A percentile compares a stretch with the other conserved stretches of the same genome.
Conservation (phyloP, 2,113 vertebrate species). For the Seriola aureovittata region DNA sequence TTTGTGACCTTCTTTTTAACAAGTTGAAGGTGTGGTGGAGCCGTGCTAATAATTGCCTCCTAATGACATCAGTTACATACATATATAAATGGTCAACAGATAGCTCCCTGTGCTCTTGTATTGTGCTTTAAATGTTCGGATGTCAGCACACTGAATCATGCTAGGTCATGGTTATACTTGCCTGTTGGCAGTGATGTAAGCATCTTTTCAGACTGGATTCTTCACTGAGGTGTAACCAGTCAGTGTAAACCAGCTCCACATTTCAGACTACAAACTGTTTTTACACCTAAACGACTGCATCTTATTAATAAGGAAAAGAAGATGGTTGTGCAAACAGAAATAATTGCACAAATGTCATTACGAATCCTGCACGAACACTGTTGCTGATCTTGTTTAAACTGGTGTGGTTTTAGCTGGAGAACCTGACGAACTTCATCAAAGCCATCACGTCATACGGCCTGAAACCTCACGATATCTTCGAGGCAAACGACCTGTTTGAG, state of each 20-base stretch:
- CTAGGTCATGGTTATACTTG: neutral
- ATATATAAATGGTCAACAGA: neutral
- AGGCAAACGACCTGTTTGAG: conserved; percentile 96
- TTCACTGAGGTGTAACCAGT: neutral
- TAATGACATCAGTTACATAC: neutral
- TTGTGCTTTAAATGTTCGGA: neutral
- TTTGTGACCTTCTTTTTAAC: neutral
- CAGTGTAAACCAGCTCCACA: neutral
- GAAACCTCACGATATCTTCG: conserved; percentile 94
- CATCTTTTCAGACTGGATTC: conserved; percentile 18
- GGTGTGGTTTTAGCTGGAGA: conserved; percentile 88
- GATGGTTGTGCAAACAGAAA: no score
- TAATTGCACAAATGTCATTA: neutral
- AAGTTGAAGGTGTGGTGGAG: neutral
- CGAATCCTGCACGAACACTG: neutral
- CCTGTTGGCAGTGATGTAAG: neutral
- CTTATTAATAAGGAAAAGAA: neutral
- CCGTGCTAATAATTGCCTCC: neutral
- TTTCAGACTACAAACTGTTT: neutral
- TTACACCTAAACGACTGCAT: neutral
- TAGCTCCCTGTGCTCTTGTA: neutral
- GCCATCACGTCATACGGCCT: conserved; percentile 90
- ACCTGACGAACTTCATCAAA: conserved; percentile 95
- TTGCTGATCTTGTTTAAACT: neutral
- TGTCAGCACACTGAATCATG: conserved; percentile 14